phyloP scores from a whole-genome alignment of 2,797 vertebrate species.

The Lagorchestes hirsutus region DNA sequence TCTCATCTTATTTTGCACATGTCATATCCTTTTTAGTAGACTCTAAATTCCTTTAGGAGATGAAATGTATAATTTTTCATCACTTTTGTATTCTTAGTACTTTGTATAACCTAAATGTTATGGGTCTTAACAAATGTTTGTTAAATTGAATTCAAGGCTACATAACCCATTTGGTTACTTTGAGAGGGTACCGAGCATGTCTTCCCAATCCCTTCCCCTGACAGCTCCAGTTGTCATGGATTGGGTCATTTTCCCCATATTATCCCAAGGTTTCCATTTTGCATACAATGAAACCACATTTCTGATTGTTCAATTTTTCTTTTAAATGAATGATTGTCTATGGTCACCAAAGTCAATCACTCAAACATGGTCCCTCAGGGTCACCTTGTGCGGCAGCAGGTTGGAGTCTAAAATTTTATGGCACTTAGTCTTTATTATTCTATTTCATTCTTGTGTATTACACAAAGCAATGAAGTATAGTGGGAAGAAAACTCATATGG shows the following conservation, averaged over 20 bases:
- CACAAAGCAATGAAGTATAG: neutral
- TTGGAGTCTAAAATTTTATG: neutral
- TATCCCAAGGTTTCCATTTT: neutral
- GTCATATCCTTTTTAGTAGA: neutral
- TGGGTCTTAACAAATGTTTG: neutral
- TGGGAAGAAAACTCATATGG: neutral
- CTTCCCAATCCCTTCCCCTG: neutral
- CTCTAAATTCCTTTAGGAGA: neutral
- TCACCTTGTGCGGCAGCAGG: neutral
- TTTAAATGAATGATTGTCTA: neutral
- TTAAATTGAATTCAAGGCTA: neutral
- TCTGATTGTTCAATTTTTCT: neutral
- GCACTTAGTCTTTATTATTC: neutral
- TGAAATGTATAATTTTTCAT: neutral
- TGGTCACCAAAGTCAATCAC: neutral
- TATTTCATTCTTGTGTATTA: neutral
- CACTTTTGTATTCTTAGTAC: neutral
- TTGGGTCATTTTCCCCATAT: neutral
- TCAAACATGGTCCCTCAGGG: neutral
- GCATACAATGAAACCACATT: neutral
- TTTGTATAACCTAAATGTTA: neutral
- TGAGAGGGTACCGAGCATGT: neutral
- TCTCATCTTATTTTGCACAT: neutral
- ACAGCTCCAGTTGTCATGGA: neutral
- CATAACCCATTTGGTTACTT: neutral